These are phyloP conservation scores for Halocynthia aurantium DNA, from an alignment of 23 tunicate genomes.

Conservation along the genomic window DNA sequence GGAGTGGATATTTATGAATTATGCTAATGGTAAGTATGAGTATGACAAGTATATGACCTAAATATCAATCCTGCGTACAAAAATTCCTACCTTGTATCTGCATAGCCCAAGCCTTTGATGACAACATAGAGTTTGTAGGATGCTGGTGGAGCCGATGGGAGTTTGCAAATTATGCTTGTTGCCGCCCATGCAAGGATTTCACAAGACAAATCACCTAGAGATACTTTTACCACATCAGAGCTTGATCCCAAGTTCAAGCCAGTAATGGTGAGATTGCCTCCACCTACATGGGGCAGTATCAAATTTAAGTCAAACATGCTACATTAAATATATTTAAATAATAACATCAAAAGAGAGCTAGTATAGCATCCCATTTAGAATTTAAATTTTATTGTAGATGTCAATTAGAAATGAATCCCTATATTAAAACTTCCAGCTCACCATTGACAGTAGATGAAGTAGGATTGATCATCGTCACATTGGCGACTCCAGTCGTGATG, in stretches of 20 bases:
- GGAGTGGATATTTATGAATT: too few species aligned
- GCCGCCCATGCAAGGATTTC: constrained; percentile 2
- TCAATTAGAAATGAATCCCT: too few species aligned
- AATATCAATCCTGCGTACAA: too few species aligned
- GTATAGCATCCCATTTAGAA: too few species aligned
- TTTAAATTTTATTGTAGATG: too few species aligned
- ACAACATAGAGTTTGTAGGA: neutral
- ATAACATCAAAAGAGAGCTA: too few species aligned
- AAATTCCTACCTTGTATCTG: constrained; percentile 4
- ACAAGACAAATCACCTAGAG: neutral
- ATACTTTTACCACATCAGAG: neutral
- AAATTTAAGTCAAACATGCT: too few species aligned
- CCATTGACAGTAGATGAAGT: constrained; percentile 14
- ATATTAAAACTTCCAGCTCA: neutral
- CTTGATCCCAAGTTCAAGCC: constrained; percentile 3
- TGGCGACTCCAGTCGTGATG: neutral
- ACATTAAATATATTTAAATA: too few species aligned
- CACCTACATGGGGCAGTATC: neutral
- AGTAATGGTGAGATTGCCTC: constrained; percentile 11
- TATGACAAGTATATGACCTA: neutral
- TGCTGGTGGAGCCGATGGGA: constrained; percentile 8
- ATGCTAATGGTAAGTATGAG: too few species aligned
- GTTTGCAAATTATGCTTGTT: neutral
- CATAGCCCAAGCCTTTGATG: constrained; percentile 1
- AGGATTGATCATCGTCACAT: constrained; percentile 2